Conservation (phyloP, 1,140 invertebrate species). For the Archegozetes longisetosus region DNA sequence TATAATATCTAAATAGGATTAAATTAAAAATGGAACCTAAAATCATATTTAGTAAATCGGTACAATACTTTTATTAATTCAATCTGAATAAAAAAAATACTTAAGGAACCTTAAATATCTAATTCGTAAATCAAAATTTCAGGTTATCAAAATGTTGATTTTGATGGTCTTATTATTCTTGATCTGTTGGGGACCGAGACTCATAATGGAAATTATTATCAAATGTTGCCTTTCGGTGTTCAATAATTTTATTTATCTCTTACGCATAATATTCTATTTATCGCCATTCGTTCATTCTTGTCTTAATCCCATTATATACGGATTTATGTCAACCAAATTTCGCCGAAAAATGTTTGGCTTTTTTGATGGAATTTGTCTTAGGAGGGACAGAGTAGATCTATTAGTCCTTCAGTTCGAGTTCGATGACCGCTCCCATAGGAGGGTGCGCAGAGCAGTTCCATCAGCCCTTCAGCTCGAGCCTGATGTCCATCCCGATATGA, state of each 20-base stretch:
- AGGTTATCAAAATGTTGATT: conserved; percentile 38
- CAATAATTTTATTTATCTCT: conserved; percentile 18
- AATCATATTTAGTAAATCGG: too few relatives aligned
- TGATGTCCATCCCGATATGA: too few relatives aligned
- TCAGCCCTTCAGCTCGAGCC: not conserved
- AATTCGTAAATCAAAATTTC: too few relatives aligned
- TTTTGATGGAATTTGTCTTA: conserved; percentile 19
- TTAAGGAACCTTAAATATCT: too few relatives aligned
- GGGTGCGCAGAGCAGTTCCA: too few relatives aligned
- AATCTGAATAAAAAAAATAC: too few relatives aligned
- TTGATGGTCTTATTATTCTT: conserved; percentile 35
- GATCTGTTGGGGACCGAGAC: conserved; percentile 35
- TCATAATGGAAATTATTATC: conserved; percentile 29
- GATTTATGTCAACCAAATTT: conserved; percentile 39
- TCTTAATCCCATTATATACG: conserved; percentile 38
- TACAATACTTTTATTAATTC: too few relatives aligned
- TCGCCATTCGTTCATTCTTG: conserved; percentile 29
- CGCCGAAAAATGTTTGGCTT: conserved; percentile 27
- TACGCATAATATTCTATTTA: conserved; percentile 20
- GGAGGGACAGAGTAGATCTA: not conserved
- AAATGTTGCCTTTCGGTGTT: conserved; percentile 22
- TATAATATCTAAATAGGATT: too few relatives aligned
- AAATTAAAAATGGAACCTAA: too few relatives aligned
- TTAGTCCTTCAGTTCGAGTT: too few relatives aligned
- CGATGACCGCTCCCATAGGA: too few relatives aligned